These are phyloP conservation scores for Acanthococcus lagerstroemiae DNA, from an alignment of 2,888 invertebrate genomes.

Conservation along the genomic window DNA sequence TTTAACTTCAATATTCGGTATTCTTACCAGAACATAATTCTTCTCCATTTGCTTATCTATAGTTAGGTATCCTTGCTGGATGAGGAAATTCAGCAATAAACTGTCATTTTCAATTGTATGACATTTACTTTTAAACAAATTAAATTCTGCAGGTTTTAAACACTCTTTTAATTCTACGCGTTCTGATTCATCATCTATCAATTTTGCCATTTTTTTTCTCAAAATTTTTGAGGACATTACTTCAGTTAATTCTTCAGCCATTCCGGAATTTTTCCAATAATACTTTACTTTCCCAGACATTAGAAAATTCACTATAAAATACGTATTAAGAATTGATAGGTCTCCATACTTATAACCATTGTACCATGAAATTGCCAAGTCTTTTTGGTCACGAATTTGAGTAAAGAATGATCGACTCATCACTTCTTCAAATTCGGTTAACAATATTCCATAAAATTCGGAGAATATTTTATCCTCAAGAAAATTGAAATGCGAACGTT, in stretches of 20 bases:
- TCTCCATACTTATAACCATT: neutral
- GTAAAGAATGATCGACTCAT: neutral
- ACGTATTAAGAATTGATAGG: neutral
- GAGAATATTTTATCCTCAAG: neutral
- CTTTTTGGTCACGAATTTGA: neutral
- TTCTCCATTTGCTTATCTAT: too few species aligned
- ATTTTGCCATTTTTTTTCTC: neutral
- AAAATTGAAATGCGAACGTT: neutral
- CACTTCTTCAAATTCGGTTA: neutral
- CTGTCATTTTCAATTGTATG: too few species aligned
- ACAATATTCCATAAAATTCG: neutral
- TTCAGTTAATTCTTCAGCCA: neutral
- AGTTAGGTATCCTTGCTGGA: too few species aligned
- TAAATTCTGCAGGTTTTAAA: too few species aligned
- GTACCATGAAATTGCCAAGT: neutral
- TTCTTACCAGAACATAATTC: too few species aligned
- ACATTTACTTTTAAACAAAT: too few species aligned
- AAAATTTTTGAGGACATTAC: neutral
- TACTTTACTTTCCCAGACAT: neutral
- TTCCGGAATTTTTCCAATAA: neutral
- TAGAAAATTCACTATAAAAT: neutral
- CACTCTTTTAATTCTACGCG: neutral
- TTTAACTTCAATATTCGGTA: too few species aligned
- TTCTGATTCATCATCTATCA: neutral
- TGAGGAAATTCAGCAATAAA: too few species aligned